phyloP scores from a whole-genome alignment of 92 coral and sea anemone species.

The Palythoa caribaeorum region DNA sequence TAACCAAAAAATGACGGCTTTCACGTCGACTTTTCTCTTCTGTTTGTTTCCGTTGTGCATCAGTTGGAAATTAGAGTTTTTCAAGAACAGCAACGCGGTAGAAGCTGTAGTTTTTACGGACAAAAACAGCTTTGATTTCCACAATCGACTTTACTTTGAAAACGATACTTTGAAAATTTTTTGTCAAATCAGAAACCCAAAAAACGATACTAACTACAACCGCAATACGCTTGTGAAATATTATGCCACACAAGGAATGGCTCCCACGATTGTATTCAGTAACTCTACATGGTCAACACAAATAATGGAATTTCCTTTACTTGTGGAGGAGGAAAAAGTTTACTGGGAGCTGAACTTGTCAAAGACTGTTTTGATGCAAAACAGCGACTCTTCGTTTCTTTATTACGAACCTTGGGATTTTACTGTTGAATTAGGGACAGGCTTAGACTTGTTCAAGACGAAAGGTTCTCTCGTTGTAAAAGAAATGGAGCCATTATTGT shows the following conservation, averaged over 20 bases:
- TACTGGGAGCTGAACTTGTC: conserved; percentile 79
- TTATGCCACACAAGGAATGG: conserved; percentile 79
- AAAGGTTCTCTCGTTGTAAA: conserved; percentile 80
- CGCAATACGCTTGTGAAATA: conserved; percentile 78
- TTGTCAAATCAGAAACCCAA: conserved; percentile 80
- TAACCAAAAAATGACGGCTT: neutral
- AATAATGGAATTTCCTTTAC: conserved; percentile 56
- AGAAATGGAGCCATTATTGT: conserved; percentile 76
- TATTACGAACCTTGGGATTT: conserved; percentile 74
- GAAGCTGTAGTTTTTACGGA: conserved; percentile 61
- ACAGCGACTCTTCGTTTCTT: conserved; percentile 1
- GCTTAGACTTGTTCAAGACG: conserved; percentile 81
- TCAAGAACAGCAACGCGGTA: conserved; percentile 37
- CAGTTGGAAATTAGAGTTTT: conserved; percentile 24
- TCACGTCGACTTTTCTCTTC: neutral
- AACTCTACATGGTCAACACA: conserved; percentile 85
- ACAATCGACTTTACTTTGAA: conserved; percentile 77
- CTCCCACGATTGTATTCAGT: conserved; percentile 79
- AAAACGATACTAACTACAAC: conserved; percentile 69
- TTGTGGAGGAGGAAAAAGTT: conserved; percentile 43
- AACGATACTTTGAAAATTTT: conserved; percentile 56
- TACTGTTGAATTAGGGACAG: conserved; percentile 83
- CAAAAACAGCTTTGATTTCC: conserved; percentile 46
- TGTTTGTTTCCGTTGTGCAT: neutral
- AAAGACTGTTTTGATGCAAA: conserved; percentile 53